Conservation (phyloP, 2,113 vertebrate species). For the Microtus montanus region DNA sequence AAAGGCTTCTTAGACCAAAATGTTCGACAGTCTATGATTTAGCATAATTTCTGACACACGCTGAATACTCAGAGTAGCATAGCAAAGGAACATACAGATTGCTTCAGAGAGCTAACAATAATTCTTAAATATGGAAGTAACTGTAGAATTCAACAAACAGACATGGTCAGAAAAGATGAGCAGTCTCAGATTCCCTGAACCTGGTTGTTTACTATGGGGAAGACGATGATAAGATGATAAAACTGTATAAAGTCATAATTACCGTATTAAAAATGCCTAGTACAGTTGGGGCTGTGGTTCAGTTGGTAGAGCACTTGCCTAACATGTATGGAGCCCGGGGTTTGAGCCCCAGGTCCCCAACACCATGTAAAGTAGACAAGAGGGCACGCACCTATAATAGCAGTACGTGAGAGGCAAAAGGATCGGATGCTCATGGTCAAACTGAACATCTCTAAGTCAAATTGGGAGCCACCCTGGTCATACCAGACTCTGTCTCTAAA, state of each 20-base stretch:
- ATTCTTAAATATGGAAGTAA: neutral
- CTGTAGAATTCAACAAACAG: neutral
- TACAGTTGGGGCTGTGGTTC: neutral
- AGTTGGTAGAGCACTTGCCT: neutral
- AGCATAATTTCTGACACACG: neutral
- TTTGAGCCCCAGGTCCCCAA: too few relatives aligned
- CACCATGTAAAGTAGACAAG: neutral
- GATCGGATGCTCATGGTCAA: neutral
- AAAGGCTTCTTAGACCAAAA: conserved; percentile 21
- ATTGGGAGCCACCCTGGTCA: neutral
- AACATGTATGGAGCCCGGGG: neutral
- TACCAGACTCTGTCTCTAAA: neutral
- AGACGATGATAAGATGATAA: neutral
- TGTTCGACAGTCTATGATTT: neutral
- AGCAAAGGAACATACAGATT: neutral
- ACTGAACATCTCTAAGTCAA: neutral
- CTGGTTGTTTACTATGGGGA: neutral
- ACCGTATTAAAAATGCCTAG: neutral
- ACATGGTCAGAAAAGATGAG: neutral
- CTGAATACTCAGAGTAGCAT: neutral
- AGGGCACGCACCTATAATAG: too few relatives aligned
- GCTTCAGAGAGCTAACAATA: neutral
- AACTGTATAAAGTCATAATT: neutral
- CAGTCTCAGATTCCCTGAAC: neutral
- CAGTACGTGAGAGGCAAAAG: neutral